These are phyloP conservation scores for Sebastes matsubarae DNA, from an alignment of 2,797 vertebrate species.

Conservation along the genomic window DNA sequence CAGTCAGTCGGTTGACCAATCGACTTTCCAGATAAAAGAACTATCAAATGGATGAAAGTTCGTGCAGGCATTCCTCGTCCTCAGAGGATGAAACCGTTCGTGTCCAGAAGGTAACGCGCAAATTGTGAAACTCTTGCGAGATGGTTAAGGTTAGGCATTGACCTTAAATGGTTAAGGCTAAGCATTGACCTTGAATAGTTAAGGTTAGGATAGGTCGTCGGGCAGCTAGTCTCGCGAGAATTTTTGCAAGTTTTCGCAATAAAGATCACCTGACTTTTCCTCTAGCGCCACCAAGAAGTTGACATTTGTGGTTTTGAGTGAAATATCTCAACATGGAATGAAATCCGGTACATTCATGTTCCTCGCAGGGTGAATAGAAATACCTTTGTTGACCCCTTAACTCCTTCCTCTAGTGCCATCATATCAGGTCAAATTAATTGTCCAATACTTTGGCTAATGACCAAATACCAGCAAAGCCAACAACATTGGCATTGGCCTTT, in stretches of 20 bases:
- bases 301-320: not conserved
- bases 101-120: too few relatives aligned
- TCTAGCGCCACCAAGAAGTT: not conserved
- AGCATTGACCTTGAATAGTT: too few relatives aligned
- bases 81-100: not conserved
- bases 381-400: not conserved
- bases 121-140: too few relatives aligned
- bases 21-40: not conserved
- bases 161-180: too few relatives aligned
- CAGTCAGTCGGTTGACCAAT: not conserved
- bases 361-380: not conserved
- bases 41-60: not conserved
- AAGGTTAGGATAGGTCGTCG: too few relatives aligned
- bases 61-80: not conserved
- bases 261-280: not conserved
- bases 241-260: too few relatives aligned
- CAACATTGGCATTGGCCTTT: not conserved
- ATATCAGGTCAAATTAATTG: not conserved
- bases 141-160: too few relatives aligned
- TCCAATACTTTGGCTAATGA: not conserved
- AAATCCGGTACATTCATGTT: slow-evolving; percentile 2
- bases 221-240: too few relatives aligned
- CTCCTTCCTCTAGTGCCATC: not conserved
- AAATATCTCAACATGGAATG: not conserved
- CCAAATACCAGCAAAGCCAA: not conserved